Conservation (phyloP, 2,113 vertebrate species). For the Cacatua alba region DNA sequence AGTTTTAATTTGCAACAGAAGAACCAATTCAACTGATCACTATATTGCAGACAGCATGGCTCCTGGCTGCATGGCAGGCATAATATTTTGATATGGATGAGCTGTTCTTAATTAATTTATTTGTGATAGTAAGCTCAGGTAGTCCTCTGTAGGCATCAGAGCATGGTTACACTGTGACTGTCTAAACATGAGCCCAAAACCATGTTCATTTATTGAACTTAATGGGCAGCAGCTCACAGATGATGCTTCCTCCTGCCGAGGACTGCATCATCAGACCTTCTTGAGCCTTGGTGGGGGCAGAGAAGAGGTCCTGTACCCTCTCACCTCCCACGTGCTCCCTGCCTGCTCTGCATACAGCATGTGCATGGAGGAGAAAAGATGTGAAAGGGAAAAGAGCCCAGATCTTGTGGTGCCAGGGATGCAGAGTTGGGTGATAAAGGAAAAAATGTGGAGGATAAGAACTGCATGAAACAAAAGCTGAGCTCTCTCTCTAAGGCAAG, state of each 20-base stretch:
- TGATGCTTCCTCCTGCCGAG: background rate
- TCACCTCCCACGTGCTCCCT: background rate
- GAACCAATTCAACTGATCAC: background rate
- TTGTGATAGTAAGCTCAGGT: background rate
- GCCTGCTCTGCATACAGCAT: background rate
- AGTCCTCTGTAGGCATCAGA: background rate
- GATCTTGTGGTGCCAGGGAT: background rate
- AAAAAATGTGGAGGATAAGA: background rate
- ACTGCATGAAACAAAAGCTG: background rate
- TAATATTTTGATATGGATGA: slow-evolving; percentile 6
- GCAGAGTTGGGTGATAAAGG: background rate
- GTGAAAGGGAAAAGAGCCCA: background rate
- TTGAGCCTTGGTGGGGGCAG: background rate
- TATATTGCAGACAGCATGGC: background rate
- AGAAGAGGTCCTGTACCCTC: background rate
- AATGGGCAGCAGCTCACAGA: background rate
- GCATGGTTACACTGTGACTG: background rate
- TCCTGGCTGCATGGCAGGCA: background rate
- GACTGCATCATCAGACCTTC: background rate
- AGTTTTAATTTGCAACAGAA: slow-evolving; percentile 7
- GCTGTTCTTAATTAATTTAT: slow-evolving; percentile 5
- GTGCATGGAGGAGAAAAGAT: background rate
- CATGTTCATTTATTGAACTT: background rate
- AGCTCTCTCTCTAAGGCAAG: fast-evolving
- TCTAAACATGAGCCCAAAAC: background rate